Evolutionary conservation across 2,888 invertebrate genomes (phyloP).

Genomic region (Agrotis clavis): DNA sequence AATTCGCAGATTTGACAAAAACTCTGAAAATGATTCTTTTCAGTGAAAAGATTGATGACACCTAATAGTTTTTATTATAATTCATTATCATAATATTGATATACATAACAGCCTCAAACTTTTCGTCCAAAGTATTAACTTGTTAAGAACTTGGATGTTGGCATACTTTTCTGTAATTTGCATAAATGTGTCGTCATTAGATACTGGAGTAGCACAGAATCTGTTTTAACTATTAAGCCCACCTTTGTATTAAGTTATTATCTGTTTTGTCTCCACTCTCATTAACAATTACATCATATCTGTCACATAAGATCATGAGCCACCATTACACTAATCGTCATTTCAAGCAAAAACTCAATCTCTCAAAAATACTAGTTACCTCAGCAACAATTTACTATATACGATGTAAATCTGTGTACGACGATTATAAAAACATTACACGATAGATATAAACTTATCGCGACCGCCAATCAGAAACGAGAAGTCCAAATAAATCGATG

Average conservation of each 20-base stretch:
- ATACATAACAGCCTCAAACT: neutral
- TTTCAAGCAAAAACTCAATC: conserved; percentile 40
- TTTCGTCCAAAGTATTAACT: neutral
- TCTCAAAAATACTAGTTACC: conserved; percentile 41
- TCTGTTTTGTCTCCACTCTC: conserved; percentile 24
- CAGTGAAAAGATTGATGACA: neutral
- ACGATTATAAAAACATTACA: conserved; percentile 89
- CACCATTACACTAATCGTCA: conserved; percentile 38
- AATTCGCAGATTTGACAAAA: neutral
- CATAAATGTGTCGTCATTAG: conserved; percentile 9
- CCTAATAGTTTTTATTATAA: neutral
- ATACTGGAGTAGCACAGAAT: conserved; percentile 12
- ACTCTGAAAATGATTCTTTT: neutral
- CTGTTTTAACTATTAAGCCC: neutral
- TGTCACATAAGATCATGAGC: conserved; percentile 30
- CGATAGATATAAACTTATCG: conserved; percentile 89
- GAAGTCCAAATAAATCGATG: conserved; percentile 91
- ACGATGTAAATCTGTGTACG: conserved; percentile 77
- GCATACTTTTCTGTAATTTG: neutral
- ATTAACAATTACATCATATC: conserved; percentile 38
- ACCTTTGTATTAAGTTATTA: conserved; percentile 30
- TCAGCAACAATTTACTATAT: conserved; percentile 67
- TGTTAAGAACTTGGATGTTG: neutral
- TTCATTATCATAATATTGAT: neutral
- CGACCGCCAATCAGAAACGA: conserved; percentile 90